Percentiles rank a stretch among this genome's conserved stretches.
Conservation (phyloP, 2,888 invertebrate genomes). For the Monopis laevigella region DNA sequence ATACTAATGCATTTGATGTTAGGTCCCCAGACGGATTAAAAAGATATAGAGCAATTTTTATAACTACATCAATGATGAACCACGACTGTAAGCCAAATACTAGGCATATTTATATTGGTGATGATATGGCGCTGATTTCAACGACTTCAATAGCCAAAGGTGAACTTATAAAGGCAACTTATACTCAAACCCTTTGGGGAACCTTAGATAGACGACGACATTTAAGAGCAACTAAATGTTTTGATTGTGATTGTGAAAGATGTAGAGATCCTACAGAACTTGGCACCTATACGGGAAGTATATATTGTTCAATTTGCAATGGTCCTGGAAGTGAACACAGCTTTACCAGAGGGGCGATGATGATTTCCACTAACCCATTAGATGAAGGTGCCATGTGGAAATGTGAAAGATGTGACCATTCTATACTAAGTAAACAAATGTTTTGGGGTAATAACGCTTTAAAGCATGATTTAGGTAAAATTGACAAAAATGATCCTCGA, state of each 20-base stretch:
- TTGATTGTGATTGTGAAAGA: slow-evolving; percentile 72
- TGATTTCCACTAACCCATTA: slow-evolving; percentile 69
- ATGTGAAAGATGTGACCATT: slow-evolving; percentile 71
- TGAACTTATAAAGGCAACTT: slow-evolving; percentile 72
- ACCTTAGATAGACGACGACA: slow-evolving; percentile 72
- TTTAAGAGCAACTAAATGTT: slow-evolving; percentile 71
- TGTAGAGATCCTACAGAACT: slow-evolving; percentile 78
- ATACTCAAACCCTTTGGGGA: slow-evolving; percentile 76
- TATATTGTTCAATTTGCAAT: slow-evolving; percentile 71
- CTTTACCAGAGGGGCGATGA: slow-evolving; percentile 44
- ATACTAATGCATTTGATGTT: slow-evolving; percentile 77
- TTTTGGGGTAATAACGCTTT: slow-evolving; percentile 70
- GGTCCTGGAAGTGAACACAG: slow-evolving; percentile 36
- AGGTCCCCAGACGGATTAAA: slow-evolving; percentile 55
- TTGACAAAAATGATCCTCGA: slow-evolving; percentile 62
- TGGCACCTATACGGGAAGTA: slow-evolving; percentile 70
- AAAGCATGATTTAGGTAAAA: slow-evolving; percentile 63
- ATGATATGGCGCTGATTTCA: slow-evolving; percentile 71
- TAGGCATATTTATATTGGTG: slow-evolving; percentile 70
- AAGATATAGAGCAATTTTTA: slow-evolving; percentile 71
- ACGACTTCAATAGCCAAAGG: slow-evolving; percentile 73
- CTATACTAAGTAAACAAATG: slow-evolving; percentile 67
- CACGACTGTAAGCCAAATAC: slow-evolving; percentile 80
- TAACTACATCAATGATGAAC: slow-evolving; percentile 73
- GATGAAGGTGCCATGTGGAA: slow-evolving; percentile 69